A percentile compares a stretch with the other conserved stretches of the same genome.
These are phyloP conservation scores for Atractosteus spatula DNA, from an alignment of 2,113 vertebrate genomes.

Conservation along the genomic window DNA sequence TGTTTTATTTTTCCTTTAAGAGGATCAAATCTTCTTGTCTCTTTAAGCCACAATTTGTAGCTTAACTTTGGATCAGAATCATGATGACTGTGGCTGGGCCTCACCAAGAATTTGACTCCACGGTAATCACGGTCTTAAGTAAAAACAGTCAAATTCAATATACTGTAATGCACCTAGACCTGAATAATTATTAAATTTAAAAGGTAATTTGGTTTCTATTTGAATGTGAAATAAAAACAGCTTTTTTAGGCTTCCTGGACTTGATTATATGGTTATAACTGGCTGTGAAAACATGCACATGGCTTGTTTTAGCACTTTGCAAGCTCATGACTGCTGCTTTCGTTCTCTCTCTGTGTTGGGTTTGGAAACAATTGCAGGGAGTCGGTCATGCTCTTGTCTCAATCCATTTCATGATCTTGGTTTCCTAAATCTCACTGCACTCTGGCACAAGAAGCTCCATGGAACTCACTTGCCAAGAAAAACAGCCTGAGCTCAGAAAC, in stretches of 20 bases:
- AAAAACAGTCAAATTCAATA: too few species aligned
- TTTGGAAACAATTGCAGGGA: neutral
- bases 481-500: slow-evolving; percentile 18
- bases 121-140: too few species aligned
- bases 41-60: too few species aligned
- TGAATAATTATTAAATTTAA: too few species aligned
- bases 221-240: neutral
- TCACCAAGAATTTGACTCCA: too few species aligned
- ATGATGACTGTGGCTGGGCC: too few species aligned
- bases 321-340: slow-evolving; percentile 15
- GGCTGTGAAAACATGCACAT: slow-evolving; percentile 21
- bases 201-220: too few species aligned
- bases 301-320: slow-evolving; percentile 18
- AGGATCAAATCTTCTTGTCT: too few species aligned
- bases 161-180: too few species aligned
- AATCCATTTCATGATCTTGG: neutral
- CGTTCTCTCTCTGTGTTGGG: slow-evolving; percentile 3
- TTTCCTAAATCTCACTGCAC: neutral
- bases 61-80: too few species aligned
- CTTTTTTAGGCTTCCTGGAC: slow-evolving; percentile 11
- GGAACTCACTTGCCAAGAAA: slow-evolving; percentile 18
- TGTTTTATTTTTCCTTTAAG: too few species aligned
- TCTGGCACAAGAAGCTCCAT: neutral
- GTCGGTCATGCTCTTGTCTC: neutral
- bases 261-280: slow-evolving; percentile 10